These are phyloP conservation scores for Tangara arthus DNA, from an alignment of 2,797 vertebrate species.

Conservation along the genomic window DNA sequence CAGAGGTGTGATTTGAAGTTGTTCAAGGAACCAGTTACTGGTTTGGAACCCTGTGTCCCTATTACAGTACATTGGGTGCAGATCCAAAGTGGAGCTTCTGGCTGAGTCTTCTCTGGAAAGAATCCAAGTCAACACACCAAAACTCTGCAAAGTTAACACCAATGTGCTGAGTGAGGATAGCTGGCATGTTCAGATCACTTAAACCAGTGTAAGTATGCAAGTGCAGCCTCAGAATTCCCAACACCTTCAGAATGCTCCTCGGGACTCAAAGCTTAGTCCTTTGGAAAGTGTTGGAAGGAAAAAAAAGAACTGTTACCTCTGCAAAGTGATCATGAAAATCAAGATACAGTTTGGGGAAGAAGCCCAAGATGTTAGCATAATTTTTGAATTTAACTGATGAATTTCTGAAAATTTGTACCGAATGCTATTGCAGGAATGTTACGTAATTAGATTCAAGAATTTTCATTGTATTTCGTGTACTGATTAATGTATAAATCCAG, in stretches of 20 bases:
- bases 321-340: neutral
- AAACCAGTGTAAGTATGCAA: accelerated
- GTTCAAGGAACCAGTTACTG: neutral
- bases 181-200: neutral
- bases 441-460: neutral
- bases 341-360: neutral
- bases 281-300: neutral
- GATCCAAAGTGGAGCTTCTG: neutral
- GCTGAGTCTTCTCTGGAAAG: neutral
- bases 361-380: neutral
- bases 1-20: neutral
- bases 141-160: neutral
- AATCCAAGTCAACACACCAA: neutral
- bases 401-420: neutral
- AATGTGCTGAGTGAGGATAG: neutral
- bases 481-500: neutral
- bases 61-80: neutral
- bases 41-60: neutral
- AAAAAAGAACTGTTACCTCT: neutral
- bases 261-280: neutral
- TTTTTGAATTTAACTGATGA: neutral
- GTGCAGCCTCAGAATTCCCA: neutral
- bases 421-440: neutral
- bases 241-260: neutral
- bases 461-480: neutral